Percentiles rank a stretch among this genome's conserved stretches.
phyloP scores from a whole-genome alignment of 2,797 vertebrate genomes.

The Ciconia nigra region DNA sequence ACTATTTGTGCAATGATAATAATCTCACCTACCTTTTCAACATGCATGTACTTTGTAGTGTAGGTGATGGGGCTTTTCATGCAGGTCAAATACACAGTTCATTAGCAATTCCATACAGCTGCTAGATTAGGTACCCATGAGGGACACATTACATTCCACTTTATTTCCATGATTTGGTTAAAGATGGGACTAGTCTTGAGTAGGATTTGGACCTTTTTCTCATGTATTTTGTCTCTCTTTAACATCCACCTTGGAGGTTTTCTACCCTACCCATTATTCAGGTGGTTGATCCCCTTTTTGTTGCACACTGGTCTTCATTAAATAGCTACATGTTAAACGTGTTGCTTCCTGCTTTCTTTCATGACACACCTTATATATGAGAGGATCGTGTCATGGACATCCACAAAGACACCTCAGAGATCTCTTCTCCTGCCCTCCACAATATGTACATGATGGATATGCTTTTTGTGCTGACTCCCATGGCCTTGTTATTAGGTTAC shows the following conservation, averaged over 20 bases:
- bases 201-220: not conserved
- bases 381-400: not conserved
- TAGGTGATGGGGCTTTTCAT: not conserved
- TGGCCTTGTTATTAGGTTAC: not conserved
- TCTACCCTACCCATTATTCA: not conserved
- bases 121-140: not conserved
- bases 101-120: not conserved
- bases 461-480: not conserved
- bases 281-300: not conserved
- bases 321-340: not conserved
- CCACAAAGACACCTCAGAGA: not conserved
- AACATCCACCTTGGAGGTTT: not conserved
- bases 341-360: not conserved
- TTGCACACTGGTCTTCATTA: not conserved
- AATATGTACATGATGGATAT: rapidly evolving
- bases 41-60: not conserved
- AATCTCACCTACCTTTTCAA: not conserved
- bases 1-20: not conserved
- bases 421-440: not conserved
- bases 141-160: not conserved
- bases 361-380: not conserved
- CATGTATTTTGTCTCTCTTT: not conserved
- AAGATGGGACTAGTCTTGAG: not conserved
- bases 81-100: not conserved
- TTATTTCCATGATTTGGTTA: not conserved